Evolutionary conservation across 1,140 invertebrate genomes (phyloP).

Genomic region (Nymphalis io): DNA sequence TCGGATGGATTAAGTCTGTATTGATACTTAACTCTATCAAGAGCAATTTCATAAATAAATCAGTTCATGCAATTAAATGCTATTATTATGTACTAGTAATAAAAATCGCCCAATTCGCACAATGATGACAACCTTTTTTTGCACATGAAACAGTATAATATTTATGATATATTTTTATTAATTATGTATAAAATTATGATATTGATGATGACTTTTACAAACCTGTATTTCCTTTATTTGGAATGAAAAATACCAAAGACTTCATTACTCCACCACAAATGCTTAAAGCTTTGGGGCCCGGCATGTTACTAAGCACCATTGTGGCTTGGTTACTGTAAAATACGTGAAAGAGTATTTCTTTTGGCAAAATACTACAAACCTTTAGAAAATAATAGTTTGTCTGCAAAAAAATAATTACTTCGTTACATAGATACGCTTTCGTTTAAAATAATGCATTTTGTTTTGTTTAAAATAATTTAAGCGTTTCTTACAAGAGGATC

Average conservation of each 20-base stretch:
- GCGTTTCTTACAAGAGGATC: conserved; percentile 55
- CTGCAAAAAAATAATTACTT: conserved; percentile 41
- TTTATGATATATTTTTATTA: too few species aligned
- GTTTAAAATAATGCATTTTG: neutral
- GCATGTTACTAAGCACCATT: conserved; percentile 71
- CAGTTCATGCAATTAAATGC: too few species aligned
- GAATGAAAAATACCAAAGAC: conserved; percentile 73
- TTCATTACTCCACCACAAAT: conserved; percentile 65
- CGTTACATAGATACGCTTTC: neutral
- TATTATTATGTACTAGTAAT: too few species aligned
- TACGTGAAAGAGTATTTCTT: conserved; percentile 53
- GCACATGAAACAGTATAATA: too few species aligned
- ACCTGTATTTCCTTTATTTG: conserved; percentile 75
- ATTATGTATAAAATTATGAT: too few species aligned
- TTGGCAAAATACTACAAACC: conserved; percentile 62
- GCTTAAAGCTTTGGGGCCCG: conserved; percentile 58
- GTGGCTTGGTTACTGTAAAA: conserved; percentile 69
- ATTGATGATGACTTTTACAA: neutral
- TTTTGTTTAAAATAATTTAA: neutral
- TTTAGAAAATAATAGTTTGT: conserved; percentile 72
- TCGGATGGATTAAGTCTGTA: too few species aligned
- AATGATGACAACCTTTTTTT: too few species aligned
- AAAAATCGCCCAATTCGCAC: too few species aligned
- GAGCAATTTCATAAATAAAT: too few species aligned
- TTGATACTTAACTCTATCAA: too few species aligned